Evolutionary conservation across 2,113 vertebrate species (phyloP), one percentile per base, ranked within the genome.

Genomic region (Periophthalmus modestus): DNA sequence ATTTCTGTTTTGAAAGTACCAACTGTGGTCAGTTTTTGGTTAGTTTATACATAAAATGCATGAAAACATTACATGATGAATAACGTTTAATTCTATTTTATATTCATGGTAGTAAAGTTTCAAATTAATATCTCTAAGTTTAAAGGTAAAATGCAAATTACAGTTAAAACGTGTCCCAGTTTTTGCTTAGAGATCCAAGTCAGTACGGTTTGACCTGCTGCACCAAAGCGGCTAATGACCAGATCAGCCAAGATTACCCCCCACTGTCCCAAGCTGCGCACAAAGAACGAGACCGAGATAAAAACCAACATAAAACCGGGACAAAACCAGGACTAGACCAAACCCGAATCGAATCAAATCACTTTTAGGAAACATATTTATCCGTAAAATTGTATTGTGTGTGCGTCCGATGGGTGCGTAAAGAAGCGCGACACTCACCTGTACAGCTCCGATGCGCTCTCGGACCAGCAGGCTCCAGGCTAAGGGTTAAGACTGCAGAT

Each of bases 231-330:
- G 33, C 62, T 65, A n/a, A 65, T 43, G 34, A 34, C 62, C 62
- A 9, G 62, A 65, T 65, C 62, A 65, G 62, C 18, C 34, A 12
- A 39, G 62, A 65, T 65, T 65, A 65, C 62, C 34, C 10, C 62
- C 62, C n/a, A 65, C 19, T 43, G 62, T 43, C 18, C 18, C 62
- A 63, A 19, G 28, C 59, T 36, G 61, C 23, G 58, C 59, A 16
- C 28, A 24, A 13, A 14, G 58, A 61, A 24, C 57, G 57, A 59
- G 57, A 39, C 5, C 36, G 28, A 28, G 28, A 28, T 3, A 28
- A 28, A n/a, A 28, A 28, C 28, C 28, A 28, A 2, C 2, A 28
- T 28, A 28, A 28, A 28, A 28, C 2, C 28, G 3, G 28, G 28
- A 28, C 54, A 9, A 23, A 12, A 57, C n/a, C 54, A 19, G 57